Conservation (phyloP, 2,888 invertebrate species). For the Amphipoea lucens region DNA sequence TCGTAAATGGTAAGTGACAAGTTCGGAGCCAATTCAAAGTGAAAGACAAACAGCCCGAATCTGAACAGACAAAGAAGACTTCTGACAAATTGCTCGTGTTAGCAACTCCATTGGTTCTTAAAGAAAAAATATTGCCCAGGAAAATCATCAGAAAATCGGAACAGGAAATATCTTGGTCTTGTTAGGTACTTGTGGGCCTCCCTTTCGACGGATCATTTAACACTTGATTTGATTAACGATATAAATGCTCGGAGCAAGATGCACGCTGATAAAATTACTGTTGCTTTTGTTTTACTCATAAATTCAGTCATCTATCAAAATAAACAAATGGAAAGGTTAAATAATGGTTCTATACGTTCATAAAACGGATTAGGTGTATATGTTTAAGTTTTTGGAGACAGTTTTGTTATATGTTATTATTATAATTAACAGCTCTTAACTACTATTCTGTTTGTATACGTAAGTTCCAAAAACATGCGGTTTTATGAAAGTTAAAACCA, state of each 20-base stretch:
- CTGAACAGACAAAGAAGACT: conserved; percentile 80
- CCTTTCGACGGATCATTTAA: conserved; percentile 80
- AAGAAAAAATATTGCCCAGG: conserved; percentile 82
- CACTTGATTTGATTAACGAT: conserved; percentile 85
- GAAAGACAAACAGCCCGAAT: conserved; percentile 76
- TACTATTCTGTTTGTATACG: not conserved
- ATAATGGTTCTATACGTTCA: conserved; percentile 1
- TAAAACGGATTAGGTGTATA: not conserved
- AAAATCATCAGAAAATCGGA: conserved; percentile 79
- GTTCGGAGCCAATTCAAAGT: conserved; percentile 66
- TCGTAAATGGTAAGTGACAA: conserved; percentile 62
- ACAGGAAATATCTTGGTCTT: conserved; percentile 78
- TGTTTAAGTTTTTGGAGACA: not conserved
- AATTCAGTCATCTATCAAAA: conserved; percentile 33
- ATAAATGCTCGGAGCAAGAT: conserved; percentile 66
- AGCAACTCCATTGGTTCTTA: conserved; percentile 83
- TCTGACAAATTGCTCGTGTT: conserved; percentile 84
- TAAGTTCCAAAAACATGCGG: not conserved
- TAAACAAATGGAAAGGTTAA: conserved; percentile 26
- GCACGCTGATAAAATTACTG: conserved; percentile 47
- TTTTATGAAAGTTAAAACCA: not conserved
- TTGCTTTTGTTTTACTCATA: conserved; percentile 33
- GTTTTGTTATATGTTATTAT: not conserved
- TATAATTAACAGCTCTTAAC: not conserved
- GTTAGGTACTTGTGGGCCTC: conserved; percentile 72